Conservation (phyloP, 2,113 vertebrate species). For the Sminthopsis crassicaudata region DNA sequence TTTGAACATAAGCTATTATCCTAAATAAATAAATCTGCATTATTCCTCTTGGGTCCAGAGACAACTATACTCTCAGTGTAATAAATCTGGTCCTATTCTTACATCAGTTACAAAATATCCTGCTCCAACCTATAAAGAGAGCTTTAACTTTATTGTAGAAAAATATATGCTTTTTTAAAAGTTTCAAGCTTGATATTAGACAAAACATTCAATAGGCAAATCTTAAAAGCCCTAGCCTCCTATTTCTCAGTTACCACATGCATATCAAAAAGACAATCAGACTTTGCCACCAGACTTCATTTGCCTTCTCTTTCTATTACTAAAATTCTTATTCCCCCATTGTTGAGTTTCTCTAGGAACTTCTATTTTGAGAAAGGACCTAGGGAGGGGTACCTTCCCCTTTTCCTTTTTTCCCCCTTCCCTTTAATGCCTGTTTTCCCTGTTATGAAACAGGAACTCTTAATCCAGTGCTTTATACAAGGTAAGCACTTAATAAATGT, state of each 20-base stretch:
- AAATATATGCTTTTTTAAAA: constrained; percentile 23
- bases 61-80: constrained; percentile 18
- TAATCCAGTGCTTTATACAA: not conserved
- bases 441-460: not conserved
- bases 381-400: not conserved
- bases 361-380: not conserved
- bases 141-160: constrained; percentile 13
- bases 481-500: not conserved
- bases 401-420: not conserved
- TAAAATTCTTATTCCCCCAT: not conserved
- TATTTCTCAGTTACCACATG: constrained; percentile 13
- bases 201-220: constrained; percentile 14
- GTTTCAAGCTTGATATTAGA: constrained; percentile 34
- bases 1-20: not conserved
- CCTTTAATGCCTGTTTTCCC: not conserved
- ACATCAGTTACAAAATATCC: not conserved
- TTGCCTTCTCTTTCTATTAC: not conserved
- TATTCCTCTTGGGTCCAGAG: constrained; percentile 5
- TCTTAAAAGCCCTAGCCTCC: not conserved
- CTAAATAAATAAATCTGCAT: constrained; percentile 18
- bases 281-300: not conserved
- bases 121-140: not conserved
- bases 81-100: constrained; percentile 12
- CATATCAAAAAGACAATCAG: not conserved
- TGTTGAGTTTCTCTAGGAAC: not conserved